Evolutionary conservation across 1,140 invertebrate genomes (phyloP).

Genomic region (Mactra quadrangularis): DNA sequence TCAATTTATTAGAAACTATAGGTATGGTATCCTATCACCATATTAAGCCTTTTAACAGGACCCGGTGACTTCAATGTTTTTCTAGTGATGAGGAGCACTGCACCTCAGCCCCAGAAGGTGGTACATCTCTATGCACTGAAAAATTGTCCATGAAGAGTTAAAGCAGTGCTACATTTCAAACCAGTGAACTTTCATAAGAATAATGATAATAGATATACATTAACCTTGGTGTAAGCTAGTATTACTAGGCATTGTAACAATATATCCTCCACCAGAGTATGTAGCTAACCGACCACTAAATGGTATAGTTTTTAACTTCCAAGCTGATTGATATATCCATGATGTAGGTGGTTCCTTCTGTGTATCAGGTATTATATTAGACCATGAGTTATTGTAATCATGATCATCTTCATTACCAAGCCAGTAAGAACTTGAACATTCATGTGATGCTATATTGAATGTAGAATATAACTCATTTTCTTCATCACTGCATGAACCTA

Average conservation of each 20-base stretch:
- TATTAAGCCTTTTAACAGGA: too few relatives aligned
- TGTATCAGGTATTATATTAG: conserved; percentile 1
- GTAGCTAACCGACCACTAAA: conserved; percentile 59
- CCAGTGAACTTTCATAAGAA: too few relatives aligned
- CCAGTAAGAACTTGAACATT: conserved; percentile 61
- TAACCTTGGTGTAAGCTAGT: conserved; percentile 14
- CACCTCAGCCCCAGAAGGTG: too few relatives aligned
- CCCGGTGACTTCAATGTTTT: too few relatives aligned
- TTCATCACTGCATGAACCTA: conserved; percentile 21
- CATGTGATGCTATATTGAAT: conserved; percentile 1
- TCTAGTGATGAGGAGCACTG: too few relatives aligned
- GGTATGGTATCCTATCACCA: too few relatives aligned
- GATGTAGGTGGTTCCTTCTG: background rate
- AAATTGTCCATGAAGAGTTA: too few relatives aligned
- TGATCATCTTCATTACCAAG: conserved; percentile 60
- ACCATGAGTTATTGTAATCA: conserved; percentile 62
- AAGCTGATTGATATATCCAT: conserved; percentile 68
- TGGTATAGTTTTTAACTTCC: conserved; percentile 65
- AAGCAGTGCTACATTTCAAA: too few relatives aligned
- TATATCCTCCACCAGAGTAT: conserved; percentile 70
- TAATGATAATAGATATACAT: too few relatives aligned
- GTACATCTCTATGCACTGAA: too few relatives aligned
- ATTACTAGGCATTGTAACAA: conserved; percentile 40
- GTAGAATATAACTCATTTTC: background rate
- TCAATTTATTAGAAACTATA: too few relatives aligned